phyloP scores from a whole-genome alignment of 2,113 vertebrate species.

The Lasiurus cinereus region DNA sequence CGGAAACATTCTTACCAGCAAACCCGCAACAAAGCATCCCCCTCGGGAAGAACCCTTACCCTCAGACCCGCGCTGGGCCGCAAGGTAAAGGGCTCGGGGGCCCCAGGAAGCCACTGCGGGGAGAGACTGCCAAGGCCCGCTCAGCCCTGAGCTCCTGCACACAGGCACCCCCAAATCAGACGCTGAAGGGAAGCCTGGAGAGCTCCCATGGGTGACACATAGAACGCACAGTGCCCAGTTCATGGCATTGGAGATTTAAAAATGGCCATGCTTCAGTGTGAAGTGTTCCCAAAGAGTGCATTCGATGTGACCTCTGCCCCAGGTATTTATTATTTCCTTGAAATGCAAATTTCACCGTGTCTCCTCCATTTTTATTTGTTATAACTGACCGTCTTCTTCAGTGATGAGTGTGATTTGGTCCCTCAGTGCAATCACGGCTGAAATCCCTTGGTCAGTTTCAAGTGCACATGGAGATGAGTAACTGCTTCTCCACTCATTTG shows the following conservation, averaged over 20 bases:
- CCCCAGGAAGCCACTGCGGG: background rate
- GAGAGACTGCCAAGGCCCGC: background rate
- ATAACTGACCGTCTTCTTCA: background rate
- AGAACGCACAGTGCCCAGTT: background rate
- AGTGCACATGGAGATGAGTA: background rate
- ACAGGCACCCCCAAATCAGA: background rate
- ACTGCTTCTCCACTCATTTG: background rate
- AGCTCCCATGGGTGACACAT: background rate
- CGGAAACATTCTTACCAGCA: background rate
- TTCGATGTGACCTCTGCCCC: background rate
- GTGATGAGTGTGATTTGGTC: background rate
- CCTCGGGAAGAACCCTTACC: background rate
- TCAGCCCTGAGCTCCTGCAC: background rate
- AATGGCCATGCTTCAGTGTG: background rate
- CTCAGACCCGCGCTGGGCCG: background rate
- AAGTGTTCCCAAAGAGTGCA: background rate
- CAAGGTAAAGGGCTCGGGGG: background rate
- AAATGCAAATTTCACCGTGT: background rate
- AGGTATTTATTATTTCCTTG: background rate
- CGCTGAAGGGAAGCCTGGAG: background rate
- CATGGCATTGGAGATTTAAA: background rate
- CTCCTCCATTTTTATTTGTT: background rate
- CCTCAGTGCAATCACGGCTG: background rate
- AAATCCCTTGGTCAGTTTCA: slow-evolving; percentile 25
- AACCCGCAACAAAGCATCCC: background rate